phyloP scores from a whole-genome alignment of 1,140 invertebrate species.

The Drosophila arizonae region DNA sequence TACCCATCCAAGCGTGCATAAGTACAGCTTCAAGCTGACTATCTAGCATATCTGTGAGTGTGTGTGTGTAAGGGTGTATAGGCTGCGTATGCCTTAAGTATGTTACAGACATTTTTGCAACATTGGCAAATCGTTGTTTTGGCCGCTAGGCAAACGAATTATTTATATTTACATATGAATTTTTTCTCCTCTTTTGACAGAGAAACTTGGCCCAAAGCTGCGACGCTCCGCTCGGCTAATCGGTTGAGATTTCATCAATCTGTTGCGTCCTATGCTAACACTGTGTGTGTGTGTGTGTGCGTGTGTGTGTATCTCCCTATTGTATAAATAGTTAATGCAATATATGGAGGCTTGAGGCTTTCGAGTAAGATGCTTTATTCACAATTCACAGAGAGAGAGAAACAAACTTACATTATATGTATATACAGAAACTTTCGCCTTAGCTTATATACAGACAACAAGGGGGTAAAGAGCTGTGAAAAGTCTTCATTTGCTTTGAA shows the following conservation, averaged over 20 bases:
- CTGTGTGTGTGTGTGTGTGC: not conserved
- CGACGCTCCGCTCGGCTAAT: slow-evolving; percentile 20
- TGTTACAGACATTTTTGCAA: slow-evolving; percentile 12
- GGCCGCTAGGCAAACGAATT: slow-evolving; percentile 55
- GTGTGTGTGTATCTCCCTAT: not conserved
- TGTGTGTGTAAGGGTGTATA: not conserved
- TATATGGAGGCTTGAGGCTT: slow-evolving; percentile 13
- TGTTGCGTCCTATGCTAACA: slow-evolving; percentile 14
- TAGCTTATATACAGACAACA: slow-evolving; percentile 30
- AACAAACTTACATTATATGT: slow-evolving; percentile 26
- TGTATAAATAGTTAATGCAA: slow-evolving; percentile 7
- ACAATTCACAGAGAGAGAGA: slow-evolving; percentile 47
- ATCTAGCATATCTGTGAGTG: not conserved
- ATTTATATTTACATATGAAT: slow-evolving; percentile 71
- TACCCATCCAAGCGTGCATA: too few relatives aligned
- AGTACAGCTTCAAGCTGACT: slow-evolving; percentile 1
- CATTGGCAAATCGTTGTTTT: slow-evolving; percentile 8
- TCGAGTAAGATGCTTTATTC: slow-evolving; percentile 72
- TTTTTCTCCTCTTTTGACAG: slow-evolving; percentile 40
- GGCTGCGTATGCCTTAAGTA: not conserved
- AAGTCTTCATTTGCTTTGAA: slow-evolving; percentile 59
- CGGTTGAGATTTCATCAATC: slow-evolving; percentile 52
- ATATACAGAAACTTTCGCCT: slow-evolving; percentile 19
- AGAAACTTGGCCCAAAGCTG: slow-evolving; percentile 27
- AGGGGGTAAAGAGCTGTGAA: slow-evolving; percentile 13